These are phyloP conservation scores for Manis crassicaudata DNA, from an alignment of 2,797 vertebrate genomes.

Conservation along the genomic window DNA sequence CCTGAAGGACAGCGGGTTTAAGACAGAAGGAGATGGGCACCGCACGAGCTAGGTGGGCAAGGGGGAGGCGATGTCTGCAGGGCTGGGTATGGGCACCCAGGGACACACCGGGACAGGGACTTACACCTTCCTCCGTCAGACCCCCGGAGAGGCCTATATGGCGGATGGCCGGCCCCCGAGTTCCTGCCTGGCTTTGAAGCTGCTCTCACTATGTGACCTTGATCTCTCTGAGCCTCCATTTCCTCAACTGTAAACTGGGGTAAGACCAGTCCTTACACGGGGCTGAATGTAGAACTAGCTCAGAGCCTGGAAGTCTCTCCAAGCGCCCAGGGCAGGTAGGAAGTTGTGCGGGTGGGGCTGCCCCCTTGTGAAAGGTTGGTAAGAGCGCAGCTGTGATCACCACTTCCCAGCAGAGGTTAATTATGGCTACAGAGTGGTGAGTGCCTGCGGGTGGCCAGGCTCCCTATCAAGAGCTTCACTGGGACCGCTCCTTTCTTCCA, in stretches of 20 bases:
- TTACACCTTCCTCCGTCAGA: background rate
- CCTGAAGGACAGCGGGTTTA: background rate
- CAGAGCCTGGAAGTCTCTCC: background rate
- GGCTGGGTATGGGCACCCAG: background rate
- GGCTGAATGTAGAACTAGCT: background rate
- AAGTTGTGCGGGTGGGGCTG: background rate
- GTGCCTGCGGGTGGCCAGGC: background rate
- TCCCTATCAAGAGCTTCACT: background rate
- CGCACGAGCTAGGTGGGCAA: background rate
- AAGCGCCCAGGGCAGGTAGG: background rate
- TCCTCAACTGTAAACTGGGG: background rate
- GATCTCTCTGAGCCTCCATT: background rate
- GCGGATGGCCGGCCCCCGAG: background rate
- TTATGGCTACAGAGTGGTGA: background rate
- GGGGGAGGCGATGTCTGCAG: background rate
- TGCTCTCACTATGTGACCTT: background rate
- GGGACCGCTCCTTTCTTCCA: background rate
- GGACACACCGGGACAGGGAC: too few species aligned
- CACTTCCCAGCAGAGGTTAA: too few species aligned
- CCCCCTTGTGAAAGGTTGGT: background rate
- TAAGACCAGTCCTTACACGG: background rate
- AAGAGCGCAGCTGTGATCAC: background rate
- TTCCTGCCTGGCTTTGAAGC: background rate
- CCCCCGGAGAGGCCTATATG: fast-evolving
- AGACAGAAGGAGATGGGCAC: background rate